Evolutionary conservation across 2,888 invertebrate species (phyloP).

Genomic region (Cordilura impudica): DNA sequence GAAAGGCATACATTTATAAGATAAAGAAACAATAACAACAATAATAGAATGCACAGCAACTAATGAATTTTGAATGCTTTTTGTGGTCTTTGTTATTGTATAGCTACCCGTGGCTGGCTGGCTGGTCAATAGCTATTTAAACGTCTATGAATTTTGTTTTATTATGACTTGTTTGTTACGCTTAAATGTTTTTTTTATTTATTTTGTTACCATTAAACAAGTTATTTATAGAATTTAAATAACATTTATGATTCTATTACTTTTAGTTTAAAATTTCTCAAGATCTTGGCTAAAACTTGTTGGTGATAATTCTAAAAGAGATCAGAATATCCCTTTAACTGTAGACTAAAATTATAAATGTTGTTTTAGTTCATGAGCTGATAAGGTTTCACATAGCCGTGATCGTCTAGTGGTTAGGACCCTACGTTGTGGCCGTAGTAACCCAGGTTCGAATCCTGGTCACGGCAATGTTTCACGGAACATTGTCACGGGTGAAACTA

Average conservation of each 20-base stretch:
- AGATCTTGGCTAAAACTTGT: too few species aligned
- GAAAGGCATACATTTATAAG: conserved; percentile 14
- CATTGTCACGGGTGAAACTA: conserved; percentile 35
- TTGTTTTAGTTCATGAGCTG: too few species aligned
- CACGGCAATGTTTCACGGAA: conserved; percentile 58
- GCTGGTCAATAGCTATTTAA: background rate
- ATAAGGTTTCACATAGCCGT: conserved; percentile 70
- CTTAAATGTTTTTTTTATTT: too few species aligned
- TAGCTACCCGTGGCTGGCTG: too few species aligned
- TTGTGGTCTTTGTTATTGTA: background rate
- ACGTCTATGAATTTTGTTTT: background rate
- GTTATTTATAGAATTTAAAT: background rate
- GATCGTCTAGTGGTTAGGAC: conserved; percentile 78
- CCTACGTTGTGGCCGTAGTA: conserved; percentile 78
- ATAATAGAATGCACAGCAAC: background rate
- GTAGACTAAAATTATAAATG: too few species aligned
- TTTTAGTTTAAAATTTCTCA: too few species aligned
- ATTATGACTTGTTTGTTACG: background rate
- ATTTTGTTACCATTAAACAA: background rate
- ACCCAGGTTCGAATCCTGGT: conserved; percentile 78
- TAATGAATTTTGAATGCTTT: background rate
- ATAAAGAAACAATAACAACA: conserved; percentile 1
- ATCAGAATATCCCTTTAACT: too few species aligned
- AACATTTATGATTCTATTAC: too few species aligned
- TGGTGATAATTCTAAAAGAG: background rate